Base-by-base conservation (phyloP, 2,888 invertebrate genomes). In the Iselma pallidipennis region DNA sequence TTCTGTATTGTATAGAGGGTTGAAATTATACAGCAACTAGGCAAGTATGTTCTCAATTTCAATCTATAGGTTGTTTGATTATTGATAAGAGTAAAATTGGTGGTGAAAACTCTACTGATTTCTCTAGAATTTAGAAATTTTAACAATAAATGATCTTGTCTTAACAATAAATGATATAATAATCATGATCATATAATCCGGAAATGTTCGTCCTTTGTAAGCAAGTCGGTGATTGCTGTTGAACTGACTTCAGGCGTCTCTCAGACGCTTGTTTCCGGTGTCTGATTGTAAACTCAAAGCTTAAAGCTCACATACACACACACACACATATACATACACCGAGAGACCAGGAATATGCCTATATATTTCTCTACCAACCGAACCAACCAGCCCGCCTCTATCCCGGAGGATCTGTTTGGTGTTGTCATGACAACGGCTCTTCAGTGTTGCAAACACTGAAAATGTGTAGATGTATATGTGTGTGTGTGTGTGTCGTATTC, bases 241-340 rank as follows among this genome's bases (percentile, higher is more conserved):
- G 37, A 37, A 37, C 37, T 63, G 76, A 78, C 78, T 76, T 72
- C 71, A 71, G 72, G 73, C 71, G 73, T 72, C 74, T 73, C 74
- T 73, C 74, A 75, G 75, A 75, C 74, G 72, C 69, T 74, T 73
- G 75, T 76, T 77, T 78, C 77, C 78, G 76, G 77, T 67, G 67
- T 37, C 72, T 76, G 78, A 77, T 78, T 78, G 76, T 77, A 75
- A 76, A 76, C 76, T 75, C 74, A 71, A 71, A 74, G 67, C 67
- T 65, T 62, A 59, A 59, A 65, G 66, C 65, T 66, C 37, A 51
- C 45, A 7, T 28, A 31, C 6, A 12, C 59, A 52, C 53, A 16
- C 37, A 37, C 37, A 37, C 7, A 37, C 37, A 16, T 9, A 33
- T 4, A 33, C 1, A 37, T 37, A 33, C 33, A 33, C 7, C 4